phyloP scores from a whole-genome alignment of 2,113 vertebrate species.

The Gracilinanus agilis region DNA sequence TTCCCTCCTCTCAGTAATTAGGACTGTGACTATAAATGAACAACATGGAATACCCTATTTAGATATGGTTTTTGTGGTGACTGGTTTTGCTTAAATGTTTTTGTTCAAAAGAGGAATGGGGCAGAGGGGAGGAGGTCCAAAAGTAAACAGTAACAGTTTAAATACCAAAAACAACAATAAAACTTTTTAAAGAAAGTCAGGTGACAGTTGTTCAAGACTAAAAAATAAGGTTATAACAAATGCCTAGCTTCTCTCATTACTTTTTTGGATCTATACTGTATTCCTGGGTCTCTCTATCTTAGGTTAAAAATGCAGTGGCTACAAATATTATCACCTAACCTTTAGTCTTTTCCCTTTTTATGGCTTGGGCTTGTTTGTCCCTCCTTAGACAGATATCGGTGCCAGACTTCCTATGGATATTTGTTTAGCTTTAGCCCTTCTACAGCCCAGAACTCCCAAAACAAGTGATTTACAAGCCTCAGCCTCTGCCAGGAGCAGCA shows the following conservation, averaged over 20 bases:
- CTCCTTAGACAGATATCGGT: neutral
- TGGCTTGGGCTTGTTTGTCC: neutral
- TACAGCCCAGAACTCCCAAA: neutral
- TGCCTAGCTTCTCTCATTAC: neutral
- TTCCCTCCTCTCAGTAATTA: neutral
- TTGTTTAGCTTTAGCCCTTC: no score
- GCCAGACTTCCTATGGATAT: neutral
- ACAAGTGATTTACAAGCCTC: neutral
- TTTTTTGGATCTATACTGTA: no score
- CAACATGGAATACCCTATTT: neutral
- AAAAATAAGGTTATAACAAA: neutral
- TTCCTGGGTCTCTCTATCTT: no score
- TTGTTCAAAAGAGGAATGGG: neutral
- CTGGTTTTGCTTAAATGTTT: neutral
- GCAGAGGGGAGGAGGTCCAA: neutral
- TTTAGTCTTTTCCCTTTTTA: neutral
- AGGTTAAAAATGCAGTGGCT: no score
- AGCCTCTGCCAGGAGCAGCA: no score
- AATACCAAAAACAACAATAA: neutral
- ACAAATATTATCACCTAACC: neutral
- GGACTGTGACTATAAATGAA: neutral
- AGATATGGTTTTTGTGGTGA: neutral
- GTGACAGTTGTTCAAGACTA: neutral
- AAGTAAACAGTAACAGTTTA: neutral
- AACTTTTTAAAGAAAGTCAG: neutral